Conservation (phyloP, 2,797 vertebrate genomes). For the Mormyrops attenuatus region DNA sequence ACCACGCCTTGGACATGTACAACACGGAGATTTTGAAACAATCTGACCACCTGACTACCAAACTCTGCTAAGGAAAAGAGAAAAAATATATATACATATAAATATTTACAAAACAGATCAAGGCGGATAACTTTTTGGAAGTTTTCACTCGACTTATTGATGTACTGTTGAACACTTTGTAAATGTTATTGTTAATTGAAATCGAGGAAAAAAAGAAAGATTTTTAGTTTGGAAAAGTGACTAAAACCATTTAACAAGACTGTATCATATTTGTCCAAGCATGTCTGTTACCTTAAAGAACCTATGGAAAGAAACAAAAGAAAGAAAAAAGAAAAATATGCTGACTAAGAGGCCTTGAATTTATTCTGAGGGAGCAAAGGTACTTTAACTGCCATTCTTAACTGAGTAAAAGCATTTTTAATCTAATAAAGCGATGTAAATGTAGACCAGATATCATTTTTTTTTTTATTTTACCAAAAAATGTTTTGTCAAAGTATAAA, state of each 20-base stretch:
- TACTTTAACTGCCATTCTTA: constrained; percentile 77
- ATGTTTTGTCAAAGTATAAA: constrained; percentile 33
- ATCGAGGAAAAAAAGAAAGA: constrained; percentile 60
- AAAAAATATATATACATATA: constrained; percentile 41
- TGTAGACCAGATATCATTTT: constrained; percentile 58
- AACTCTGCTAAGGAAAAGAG: constrained; percentile 80
- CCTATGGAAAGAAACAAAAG: constrained; percentile 52
- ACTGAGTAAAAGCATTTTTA: constrained; percentile 61
- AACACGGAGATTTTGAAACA: constrained; percentile 99
- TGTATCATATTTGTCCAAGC: constrained; percentile 86
- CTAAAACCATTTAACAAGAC: constrained; percentile 68
- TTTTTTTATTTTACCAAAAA: constrained; percentile 52
- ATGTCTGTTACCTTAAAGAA: constrained; percentile 86
- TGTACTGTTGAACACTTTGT: constrained; percentile 83
- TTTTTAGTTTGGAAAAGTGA: constrained; percentile 70
- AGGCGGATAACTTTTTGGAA: constrained; percentile 48
- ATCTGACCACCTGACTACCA: constrained; percentile 94
- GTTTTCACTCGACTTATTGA: constrained; percentile 68
- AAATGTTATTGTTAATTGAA: constrained; percentile 88
- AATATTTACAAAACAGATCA: constrained; percentile 26
- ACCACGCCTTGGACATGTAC: constrained; percentile 98
- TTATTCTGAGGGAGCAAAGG: constrained; percentile 70
- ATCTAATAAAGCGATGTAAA: constrained; percentile 50
- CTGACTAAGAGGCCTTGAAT: constrained; percentile 78
- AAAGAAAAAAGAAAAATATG: constrained; percentile 60